Base-by-base conservation (phyloP, 2,113 vertebrate genomes). In the Caretta caretta region DNA sequence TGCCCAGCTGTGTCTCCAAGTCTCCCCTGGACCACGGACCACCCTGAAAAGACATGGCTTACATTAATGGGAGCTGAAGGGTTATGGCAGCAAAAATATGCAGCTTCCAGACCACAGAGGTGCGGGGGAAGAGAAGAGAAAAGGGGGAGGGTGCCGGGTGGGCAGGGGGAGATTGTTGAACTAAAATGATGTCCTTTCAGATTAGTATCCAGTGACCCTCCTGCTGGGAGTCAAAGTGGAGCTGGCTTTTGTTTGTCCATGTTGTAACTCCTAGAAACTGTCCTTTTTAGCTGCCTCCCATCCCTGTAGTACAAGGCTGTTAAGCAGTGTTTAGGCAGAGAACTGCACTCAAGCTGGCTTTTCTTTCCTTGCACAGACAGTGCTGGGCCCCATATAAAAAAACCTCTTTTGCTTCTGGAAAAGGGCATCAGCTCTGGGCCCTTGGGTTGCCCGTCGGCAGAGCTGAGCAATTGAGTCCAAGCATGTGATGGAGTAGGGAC, bases 241-340 rank as follows among this genome's bases (percentile, higher is more conserved):
- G 87, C 91, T 95, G 90, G 91, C 92, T 97, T 94, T 87, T 69
- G 84, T 93, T 97, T 94, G 94, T 97, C 95, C 96, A 27, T 42
- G 17, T 13, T 88, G 76, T 96, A 93, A 95, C 84, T 35, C 94
- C 93, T 79, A 92, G 92, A 90, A 94, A 31, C 69, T 54, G 87
- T 95, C 94, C 96, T 95, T 96, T 97, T 94, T 97, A 94, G 97
- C 97, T 97, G 83, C 93, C 90, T 57, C 76, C 75, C 72, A 65
- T 93, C 92, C 96, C 96, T 94, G 92, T 86, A 95, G 84, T 7
- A 54, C 0, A 0, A 50, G 85, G 75, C 72, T 90, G 75, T 90
- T 88, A 93, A 95, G 91, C 79, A 93, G 65, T 46, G 38, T 79
- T 93, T 54, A 82, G 87, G 79, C 57, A 91, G 92, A 92, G 95